A percentile compares a stretch with the other conserved stretches of the same genome.
phyloP scores from a whole-genome alignment of 1,140 invertebrate genomes.

The Cylas formicarius region DNA sequence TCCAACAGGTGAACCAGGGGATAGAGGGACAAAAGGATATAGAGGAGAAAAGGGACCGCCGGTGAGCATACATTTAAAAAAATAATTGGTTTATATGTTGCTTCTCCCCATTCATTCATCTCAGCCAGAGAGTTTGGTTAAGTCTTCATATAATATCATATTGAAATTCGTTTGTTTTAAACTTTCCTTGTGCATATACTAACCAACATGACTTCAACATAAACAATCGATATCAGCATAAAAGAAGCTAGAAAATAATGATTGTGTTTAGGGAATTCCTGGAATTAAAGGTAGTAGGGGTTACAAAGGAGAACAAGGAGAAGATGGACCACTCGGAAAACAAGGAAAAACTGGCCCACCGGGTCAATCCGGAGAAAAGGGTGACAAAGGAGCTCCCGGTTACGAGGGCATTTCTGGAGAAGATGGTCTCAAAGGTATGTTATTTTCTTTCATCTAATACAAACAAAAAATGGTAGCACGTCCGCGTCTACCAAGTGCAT shows the following conservation, averaged over 20 bases:
- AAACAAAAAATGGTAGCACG: too few species aligned
- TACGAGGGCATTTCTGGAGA: slow-evolving; percentile 57
- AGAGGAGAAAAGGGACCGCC: slow-evolving; percentile 52
- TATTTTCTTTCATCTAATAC: too few species aligned
- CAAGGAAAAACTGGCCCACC: slow-evolving; percentile 45
- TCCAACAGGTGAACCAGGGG: slow-evolving; percentile 42
- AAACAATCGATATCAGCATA: not conserved
- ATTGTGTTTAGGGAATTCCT: slow-evolving; percentile 38
- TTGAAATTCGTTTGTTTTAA: slow-evolving; percentile 3
- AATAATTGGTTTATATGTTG: too few species aligned
- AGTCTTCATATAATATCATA: too few species aligned
- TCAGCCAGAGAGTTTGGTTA: too few species aligned
- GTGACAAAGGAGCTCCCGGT: slow-evolving; percentile 76
- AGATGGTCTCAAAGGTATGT: slow-evolving; percentile 61
- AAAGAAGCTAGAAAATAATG: not conserved
- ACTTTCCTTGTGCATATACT: too few species aligned
- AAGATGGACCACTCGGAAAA: slow-evolving; percentile 49
- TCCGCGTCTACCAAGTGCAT: too few species aligned
- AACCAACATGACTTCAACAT: too few species aligned
- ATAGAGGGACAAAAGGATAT: slow-evolving; percentile 26
- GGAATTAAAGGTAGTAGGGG: slow-evolving; percentile 53
- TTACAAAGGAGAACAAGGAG: slow-evolving; percentile 51
- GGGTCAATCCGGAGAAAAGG: slow-evolving; percentile 65
- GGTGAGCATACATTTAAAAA: slow-evolving; percentile 40
- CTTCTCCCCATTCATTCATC: too few species aligned